Evolutionary conservation across 2,888 invertebrate species (phyloP), one percentile per base, ranked within the genome.

Genomic region (Drosophila rubida): DNA sequence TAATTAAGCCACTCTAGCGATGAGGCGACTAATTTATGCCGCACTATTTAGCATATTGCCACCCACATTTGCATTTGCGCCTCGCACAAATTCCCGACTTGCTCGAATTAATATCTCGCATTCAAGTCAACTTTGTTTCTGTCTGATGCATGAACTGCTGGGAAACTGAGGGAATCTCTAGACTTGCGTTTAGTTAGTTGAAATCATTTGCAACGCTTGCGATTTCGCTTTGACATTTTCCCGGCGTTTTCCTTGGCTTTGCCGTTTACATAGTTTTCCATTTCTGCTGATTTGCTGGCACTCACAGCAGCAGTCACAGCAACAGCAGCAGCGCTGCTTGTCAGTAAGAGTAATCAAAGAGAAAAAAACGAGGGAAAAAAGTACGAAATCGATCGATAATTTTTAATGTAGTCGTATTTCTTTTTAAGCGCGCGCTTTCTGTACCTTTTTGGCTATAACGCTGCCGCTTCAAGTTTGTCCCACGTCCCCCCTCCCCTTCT

Each of bases 351-450:
- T 37, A 62, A 50, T 60, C 37, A 45, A 63, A 22, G 46, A 11
- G 42, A 53, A 27, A 27, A 27, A 27, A 32, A 32, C 9, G 30
- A 30, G 11, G 11, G 11, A 11, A 32, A 32, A 64, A 53, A 69
- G 50, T 25, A 59, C 57, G 60, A 66, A 80, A 78, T 83, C 87
- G 84, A 88, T 84, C 83, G 83, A 84, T 84, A 84, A 87, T 84
- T 88, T 84, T 87, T 87, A 84, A 84, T 84, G 87, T 87, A 82
- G 82, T 82, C 87, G 82, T 85, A 86, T 88, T 86, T 83, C 83
- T 77, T 83, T 80, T 83, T 80, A 77, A 75, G 83, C 79, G 69
- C 73, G 59, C 57, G 63, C 75, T 32, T 32, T 32, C 32, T 64
- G 69, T 84, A 79, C 87, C 79, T 87, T 87, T 82, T 82, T 66